These are phyloP conservation scores for Amiota minor DNA, from an alignment of 2,888 invertebrate genomes.

Conservation along the genomic window DNA sequence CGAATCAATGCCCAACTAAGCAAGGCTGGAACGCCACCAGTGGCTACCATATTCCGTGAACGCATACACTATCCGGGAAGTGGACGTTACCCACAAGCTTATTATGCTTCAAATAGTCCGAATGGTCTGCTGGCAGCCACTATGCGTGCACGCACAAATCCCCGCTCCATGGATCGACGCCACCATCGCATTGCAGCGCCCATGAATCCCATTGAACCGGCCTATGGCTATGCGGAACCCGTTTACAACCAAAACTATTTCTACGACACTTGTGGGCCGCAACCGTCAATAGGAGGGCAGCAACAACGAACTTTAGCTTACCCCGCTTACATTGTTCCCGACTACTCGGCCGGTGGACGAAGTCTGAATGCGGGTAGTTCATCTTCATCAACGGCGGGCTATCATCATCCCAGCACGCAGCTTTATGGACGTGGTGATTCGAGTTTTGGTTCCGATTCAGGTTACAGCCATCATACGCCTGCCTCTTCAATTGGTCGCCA, in stretches of 20 bases:
- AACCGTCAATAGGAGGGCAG: constrained; percentile 36
- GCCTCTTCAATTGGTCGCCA: constrained; percentile 70
- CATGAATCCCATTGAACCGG: constrained; percentile 63
- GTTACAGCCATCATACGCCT: constrained; percentile 82
- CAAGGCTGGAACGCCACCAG: constrained; percentile 52
- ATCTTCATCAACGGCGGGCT: not conserved
- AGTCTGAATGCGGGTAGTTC: constrained; percentile 22
- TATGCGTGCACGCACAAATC: constrained; percentile 70
- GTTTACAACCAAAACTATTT: constrained; percentile 88
- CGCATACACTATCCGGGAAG: constrained; percentile 66
- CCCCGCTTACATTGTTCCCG: constrained; percentile 62
- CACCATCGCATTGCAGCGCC: constrained; percentile 67
- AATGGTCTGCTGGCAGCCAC: constrained; percentile 57
- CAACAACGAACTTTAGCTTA: constrained; percentile 49
- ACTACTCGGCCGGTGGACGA: constrained; percentile 44
- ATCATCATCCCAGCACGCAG: constrained; percentile 57
- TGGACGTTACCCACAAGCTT: constrained; percentile 55
- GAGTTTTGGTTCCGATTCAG: constrained; percentile 88
- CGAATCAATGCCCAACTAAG: constrained; percentile 71
- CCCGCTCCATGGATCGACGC: constrained; percentile 69
- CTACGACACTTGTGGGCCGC: constrained; percentile 76
- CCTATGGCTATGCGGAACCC: constrained; percentile 76
- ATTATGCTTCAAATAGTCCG: constrained; percentile 63
- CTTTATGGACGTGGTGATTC: constrained; percentile 81
- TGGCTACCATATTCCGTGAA: constrained; percentile 71